Base-by-base conservation (phyloP, 1,140 invertebrate species). In the Dendrolimus kikuchii region DNA sequence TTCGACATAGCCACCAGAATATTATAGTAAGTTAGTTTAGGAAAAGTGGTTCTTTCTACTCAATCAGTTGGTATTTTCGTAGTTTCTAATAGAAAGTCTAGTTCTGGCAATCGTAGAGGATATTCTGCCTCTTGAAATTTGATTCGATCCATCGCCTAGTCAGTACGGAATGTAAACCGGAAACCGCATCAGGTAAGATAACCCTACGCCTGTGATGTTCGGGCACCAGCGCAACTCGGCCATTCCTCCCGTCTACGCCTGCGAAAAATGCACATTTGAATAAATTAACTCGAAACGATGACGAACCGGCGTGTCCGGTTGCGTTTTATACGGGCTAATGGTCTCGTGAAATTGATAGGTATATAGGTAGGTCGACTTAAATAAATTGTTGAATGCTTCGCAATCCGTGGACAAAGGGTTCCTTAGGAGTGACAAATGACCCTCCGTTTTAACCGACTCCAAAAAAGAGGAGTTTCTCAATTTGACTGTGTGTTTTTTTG, bases 161-260 rank as follows among this genome's bases (percentile, higher is more conserved):
- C 55, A 54, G 59, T 45, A 58, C 50, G 71, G 64, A 66, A 76
- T 76, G 64, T 62, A 57, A 62, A 64, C 65, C 70, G 72, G 74
- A 79, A 75, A 77, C 66, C 63, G 64, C 60, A 64, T 67, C 71
- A 75, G 69, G 71, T 78, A 75, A 62, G 46, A 63, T 64, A 57
- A 65, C 66, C 55, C 49, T 56, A 51, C 48, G 7, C 52, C 45
- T 44, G 41, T 54, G 52, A 51, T 44, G 45, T 46, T 49, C 4
- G 23, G 38, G 4, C 23, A 52, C 55, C 46, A 53, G 41, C 51
- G 46, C 40, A 36, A 40, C 45, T 37, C 51, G 51, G 50, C 39
- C 43, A 45, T 52, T 51, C 49, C 51, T 51, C 56, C 50, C 46
- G 37, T n/a, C 59, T 40, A 40, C 44, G 46, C 52, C 58, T 57